Evolutionary conservation across 1,140 invertebrate species (phyloP).

Genomic region (Eriocheir sinensis): DNA sequence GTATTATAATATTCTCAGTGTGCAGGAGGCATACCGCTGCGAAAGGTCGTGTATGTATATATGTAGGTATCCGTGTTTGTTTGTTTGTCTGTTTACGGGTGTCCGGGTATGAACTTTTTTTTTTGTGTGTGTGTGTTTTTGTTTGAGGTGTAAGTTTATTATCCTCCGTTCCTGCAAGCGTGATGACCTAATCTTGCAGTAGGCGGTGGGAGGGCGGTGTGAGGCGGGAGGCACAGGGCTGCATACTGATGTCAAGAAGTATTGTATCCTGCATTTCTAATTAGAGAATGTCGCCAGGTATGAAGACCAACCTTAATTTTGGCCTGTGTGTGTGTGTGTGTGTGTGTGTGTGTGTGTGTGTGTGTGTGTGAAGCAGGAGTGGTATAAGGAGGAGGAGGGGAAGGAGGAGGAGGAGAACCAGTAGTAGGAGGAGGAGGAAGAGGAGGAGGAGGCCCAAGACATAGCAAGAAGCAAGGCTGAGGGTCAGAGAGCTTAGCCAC

Average conservation of each 20-base stretch:
- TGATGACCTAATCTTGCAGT: not conserved
- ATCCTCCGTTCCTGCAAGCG: not conserved
- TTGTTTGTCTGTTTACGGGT: not conserved
- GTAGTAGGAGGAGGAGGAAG: not conserved
- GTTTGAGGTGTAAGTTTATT: not conserved
- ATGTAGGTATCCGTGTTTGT: not conserved
- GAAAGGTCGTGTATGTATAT: not conserved
- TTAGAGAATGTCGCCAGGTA: not conserved
- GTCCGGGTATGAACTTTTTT: not conserved
- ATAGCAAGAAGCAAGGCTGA: not conserved
- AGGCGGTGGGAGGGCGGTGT: not conserved
- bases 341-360: slow-evolving; percentile 22
- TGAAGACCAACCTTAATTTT: not conserved
- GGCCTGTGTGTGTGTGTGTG: not conserved
- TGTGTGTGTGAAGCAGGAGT: not conserved
- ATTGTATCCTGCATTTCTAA: not conserved
- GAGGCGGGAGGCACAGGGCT: not conserved
- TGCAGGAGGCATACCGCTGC: not conserved
- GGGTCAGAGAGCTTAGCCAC: not conserved
- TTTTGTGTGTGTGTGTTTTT: not conserved
- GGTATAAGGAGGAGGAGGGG: too few species aligned
- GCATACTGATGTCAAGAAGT: not conserved
- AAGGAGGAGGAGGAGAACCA: too few species aligned
- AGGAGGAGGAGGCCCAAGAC: not conserved
- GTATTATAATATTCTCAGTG: not conserved